Base-by-base conservation (phyloP, 2,888 invertebrate species). In the Parapristionchus giblindavisi region DNA sequence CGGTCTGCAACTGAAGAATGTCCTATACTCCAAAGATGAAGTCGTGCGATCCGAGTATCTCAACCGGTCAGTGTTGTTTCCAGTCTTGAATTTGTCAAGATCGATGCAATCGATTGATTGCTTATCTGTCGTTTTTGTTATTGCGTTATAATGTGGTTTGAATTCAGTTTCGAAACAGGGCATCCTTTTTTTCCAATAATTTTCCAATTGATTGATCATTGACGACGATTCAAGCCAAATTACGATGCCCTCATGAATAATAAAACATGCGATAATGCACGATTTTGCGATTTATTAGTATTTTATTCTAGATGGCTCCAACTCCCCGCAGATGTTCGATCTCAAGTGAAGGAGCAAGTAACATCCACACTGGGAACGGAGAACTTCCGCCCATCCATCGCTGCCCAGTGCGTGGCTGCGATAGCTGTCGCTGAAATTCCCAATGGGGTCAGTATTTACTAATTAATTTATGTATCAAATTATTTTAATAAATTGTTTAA, bases 391-490 rank as follows among this genome's bases (percentile, higher is more conserved):
- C 99, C 98, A 2, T 96, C 96, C 85, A 95, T 96, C 71, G 98
- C 98, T 8, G 98, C 99, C 1, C 99, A 99, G 89, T 99, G 99
- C 91, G 96, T 99, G 61, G 98, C 99, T 0, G 96, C 96, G 89
- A 95, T 99, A 77, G 99, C 97, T 0, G 95, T 97, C 68, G 93
- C 96, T 43, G 99, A 99, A 90, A 90, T 99, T 77, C 94, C 97
- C 0, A 92, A 78, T 40, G 79, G 78, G 54, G 77, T 80, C 27
- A 21, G 56, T 56, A 21, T 56, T 27, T 2, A 56, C 2, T 56
- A 56, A 4, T 2, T n/a, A 27, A 56, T n/a, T n/a, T n/a, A n/a
- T n/a, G n/a, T n/a, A n/a, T n/a, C n/a, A n/a, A n/a, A n/a, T n/a
- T n/a, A n/a, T n/a, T n/a, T n/a, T n/a, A n/a, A n/a, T n/a, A n/a